phyloP scores from a whole-genome alignment of 2,888 invertebrate genomes.

The Aleiodes leptofemur region DNA sequence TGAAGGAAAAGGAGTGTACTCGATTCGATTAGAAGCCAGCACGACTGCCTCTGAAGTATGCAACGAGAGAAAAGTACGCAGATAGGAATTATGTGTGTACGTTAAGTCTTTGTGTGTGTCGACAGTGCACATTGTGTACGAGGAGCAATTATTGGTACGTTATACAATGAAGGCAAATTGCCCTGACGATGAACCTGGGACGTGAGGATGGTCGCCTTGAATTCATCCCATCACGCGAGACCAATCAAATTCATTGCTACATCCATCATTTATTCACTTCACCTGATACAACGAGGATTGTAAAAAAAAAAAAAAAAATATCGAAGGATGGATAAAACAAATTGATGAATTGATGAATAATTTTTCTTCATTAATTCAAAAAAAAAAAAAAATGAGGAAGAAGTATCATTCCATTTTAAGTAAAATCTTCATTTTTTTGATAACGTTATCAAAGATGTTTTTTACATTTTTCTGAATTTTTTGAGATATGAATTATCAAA shows the following conservation, averaged over 20 bases:
- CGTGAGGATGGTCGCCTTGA: slow-evolving; percentile 44
- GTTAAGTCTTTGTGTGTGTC: slow-evolving; percentile 1
- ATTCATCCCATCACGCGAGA: slow-evolving; percentile 53
- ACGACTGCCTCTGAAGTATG: too few relatives aligned
- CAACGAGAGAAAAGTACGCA: too few relatives aligned
- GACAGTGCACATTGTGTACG: slow-evolving; percentile 21
- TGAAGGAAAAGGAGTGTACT: slow-evolving; percentile 39
- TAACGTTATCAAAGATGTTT: too few relatives aligned
- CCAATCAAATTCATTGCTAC: slow-evolving; percentile 56
- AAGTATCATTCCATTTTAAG: not conserved
- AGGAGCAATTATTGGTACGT: slow-evolving; percentile 43
- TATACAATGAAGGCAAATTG: slow-evolving; percentile 56
- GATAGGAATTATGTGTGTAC: not conserved
- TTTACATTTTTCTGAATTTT: too few relatives aligned
- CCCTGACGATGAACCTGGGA: slow-evolving; percentile 35
- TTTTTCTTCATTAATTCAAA: slow-evolving; percentile 18
- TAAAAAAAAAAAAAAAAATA: slow-evolving; percentile 8
- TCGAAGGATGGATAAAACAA: not conserved
- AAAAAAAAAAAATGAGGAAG: slow-evolving; percentile 2
- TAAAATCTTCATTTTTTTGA: too few relatives aligned
- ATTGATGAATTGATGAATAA: slow-evolving; percentile 1
- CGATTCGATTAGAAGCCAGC: slow-evolving; percentile 41
- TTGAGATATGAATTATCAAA: too few relatives aligned
- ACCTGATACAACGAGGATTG: slow-evolving; percentile 28
- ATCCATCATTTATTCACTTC: slow-evolving; percentile 41